These are phyloP conservation scores for Procapra przewalskii DNA, from an alignment of 2,113 vertebrate species.

Conservation along the genomic window DNA sequence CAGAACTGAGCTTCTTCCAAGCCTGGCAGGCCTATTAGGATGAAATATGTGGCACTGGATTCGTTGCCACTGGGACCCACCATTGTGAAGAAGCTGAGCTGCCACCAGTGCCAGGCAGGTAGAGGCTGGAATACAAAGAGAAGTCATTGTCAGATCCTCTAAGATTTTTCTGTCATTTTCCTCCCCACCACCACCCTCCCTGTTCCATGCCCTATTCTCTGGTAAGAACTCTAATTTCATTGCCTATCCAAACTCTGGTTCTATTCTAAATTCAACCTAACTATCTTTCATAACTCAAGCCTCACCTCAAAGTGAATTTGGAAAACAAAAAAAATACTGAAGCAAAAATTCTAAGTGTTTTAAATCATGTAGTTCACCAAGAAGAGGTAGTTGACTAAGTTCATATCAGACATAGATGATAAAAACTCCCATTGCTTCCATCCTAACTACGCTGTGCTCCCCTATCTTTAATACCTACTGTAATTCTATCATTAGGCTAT, in stretches of 20 bases:
- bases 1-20: conserved; percentile 72
- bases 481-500: background rate
- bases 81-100: conserved; percentile 50
- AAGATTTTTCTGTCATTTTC: background rate
- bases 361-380: background rate
- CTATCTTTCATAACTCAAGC: background rate
- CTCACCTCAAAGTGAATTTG: background rate
- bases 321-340: background rate
- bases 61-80: conserved; percentile 22
- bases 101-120: background rate
- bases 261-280: background rate
- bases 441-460: background rate
- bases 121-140: conserved; percentile 57
- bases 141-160: conserved; percentile 28
- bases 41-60: conserved; percentile 64
- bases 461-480: background rate
- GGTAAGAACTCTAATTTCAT: background rate
- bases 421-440: background rate
- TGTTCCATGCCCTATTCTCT: background rate
- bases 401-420: background rate
- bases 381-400: background rate
- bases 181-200: background rate
- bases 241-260: background rate
- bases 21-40: conserved; percentile 73
- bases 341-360: background rate